Evolutionary conservation across 2,888 invertebrate species (phyloP), one percentile per base, ranked within the genome.

Genomic region (Drosophila lacicola): DNA sequence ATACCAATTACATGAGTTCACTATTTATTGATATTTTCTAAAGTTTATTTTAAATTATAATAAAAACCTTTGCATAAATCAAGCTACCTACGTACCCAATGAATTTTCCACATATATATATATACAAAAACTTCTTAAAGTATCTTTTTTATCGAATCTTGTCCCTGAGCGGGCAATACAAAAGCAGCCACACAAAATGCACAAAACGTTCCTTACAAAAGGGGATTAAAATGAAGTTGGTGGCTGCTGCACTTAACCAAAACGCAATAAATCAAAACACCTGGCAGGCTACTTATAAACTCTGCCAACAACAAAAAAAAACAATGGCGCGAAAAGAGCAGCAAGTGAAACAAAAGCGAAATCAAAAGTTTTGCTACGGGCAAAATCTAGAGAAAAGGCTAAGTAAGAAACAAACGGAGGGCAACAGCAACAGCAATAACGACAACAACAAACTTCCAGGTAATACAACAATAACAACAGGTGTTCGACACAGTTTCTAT

Each of bases 261-360:
- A 77, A 74, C 70, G 78, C 83, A 80, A 83, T 88, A 88, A 89
- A 88, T 89, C 88, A 89, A 78, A 85, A 79, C 80, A 82, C 88
- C 85, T 82, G 76, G 64, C 74, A 68, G 66, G 57, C 58, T 70
- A 65, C 74, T 84, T 72, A 74, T 74, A 70, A 67, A 51, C 49
- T 58, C 21, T 33, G 53, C 62, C 74, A 67, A 50, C 62, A 62
- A 55, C 56, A 57, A 51, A 64, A 51, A 64, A 50, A 51, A 63
- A 65, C 50, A 45, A 63, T 41, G 37, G 25, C 37, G 58, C 44
- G 5, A 33, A 33, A 63, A 39, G 50, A 63, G 56, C 53, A 65
- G 51, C 34, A 53, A 49, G 25, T 34, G 60, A 65, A 72, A 74
- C 64, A 70, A 69, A 63, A 61, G 64, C 66, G 62, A 67, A 73